phyloP scores from a whole-genome alignment of 2,113 vertebrate species.

The Toxotes chatareus region DNA sequence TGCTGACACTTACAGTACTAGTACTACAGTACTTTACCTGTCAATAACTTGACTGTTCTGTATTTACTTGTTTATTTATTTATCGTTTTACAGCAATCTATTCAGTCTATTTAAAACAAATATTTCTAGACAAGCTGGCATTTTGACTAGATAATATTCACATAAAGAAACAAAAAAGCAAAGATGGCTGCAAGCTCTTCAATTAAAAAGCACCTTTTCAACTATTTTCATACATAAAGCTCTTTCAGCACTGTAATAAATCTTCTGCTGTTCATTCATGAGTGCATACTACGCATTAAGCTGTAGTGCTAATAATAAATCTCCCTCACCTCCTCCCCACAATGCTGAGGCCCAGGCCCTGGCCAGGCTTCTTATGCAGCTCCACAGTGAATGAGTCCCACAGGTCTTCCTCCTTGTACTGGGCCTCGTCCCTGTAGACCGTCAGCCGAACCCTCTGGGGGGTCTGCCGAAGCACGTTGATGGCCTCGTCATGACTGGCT shows the following conservation, averaged over 20 bases:
- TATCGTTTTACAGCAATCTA: not conserved
- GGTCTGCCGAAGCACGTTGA: slow-evolving; percentile 95
- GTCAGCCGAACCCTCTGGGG: slow-evolving; percentile 91
- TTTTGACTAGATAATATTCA: no score
- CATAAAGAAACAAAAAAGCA: not conserved
- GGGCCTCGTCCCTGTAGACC: slow-evolving; percentile 94
- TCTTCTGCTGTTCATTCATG: not conserved
- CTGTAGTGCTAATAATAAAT: no score
- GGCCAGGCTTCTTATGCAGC: slow-evolving; percentile 92
- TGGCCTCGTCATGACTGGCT: slow-evolving; percentile 96
- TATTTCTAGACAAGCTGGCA: not conserved
- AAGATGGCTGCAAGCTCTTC: no score
- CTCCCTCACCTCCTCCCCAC: slow-evolving; percentile 91
- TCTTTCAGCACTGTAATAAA: not conserved
- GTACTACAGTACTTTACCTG: no score
- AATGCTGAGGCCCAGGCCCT: slow-evolving; percentile 95
- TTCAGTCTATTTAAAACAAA: not conserved
- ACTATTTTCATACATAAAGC: not conserved
- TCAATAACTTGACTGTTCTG: not conserved
- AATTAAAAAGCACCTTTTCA: not conserved
- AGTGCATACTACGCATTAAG: not conserved
- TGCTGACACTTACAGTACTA: not conserved
- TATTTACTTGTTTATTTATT: not conserved
- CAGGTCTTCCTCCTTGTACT: slow-evolving; percentile 96
- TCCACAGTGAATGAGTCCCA: slow-evolving; percentile 92